Evolutionary conservation across 2,113 vertebrate species (phyloP).

Genomic region (Rhegmatorhina hoffmannsi): DNA sequence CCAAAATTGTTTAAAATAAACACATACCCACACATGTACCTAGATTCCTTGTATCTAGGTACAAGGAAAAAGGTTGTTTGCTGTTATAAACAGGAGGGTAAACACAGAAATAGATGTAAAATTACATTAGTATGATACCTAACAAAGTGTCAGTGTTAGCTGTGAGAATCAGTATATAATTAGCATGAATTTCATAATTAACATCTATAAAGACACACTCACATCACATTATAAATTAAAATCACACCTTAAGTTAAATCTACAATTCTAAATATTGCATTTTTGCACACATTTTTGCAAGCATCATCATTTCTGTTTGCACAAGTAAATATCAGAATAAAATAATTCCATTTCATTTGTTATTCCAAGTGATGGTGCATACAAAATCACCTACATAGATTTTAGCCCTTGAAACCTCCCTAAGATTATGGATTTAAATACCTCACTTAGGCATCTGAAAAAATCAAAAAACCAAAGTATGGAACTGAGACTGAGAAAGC

Average conservation of each 20-base stretch:
- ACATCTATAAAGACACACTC: not conserved
- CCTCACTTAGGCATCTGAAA: not conserved
- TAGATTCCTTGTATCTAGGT: not conserved
- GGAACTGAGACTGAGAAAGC: not conserved
- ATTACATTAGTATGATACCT: not conserved
- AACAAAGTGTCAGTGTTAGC: not conserved
- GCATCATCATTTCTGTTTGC: not conserved
- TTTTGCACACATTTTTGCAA: not conserved
- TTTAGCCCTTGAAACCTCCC: not conserved
- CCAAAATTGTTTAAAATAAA: not conserved
- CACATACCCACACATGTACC: not conserved
- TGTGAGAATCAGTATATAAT: not conserved
- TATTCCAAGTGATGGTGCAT: not conserved
- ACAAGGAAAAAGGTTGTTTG: not conserved
- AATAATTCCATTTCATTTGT: not conserved
- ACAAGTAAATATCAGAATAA: not conserved
- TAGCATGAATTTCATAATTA: not conserved
- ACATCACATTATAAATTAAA: not conserved
- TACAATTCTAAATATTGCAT: not conserved
- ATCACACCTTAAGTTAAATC: not conserved
- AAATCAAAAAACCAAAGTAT: not conserved
- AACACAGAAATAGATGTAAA: not conserved
- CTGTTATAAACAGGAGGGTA: not conserved
- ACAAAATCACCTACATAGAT: not conserved
- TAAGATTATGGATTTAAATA: not conserved